Evolutionary conservation across 1,140 invertebrate species (phyloP), one percentile per base, ranked within the genome.

Genomic region (Onthophagus taurus): DNA sequence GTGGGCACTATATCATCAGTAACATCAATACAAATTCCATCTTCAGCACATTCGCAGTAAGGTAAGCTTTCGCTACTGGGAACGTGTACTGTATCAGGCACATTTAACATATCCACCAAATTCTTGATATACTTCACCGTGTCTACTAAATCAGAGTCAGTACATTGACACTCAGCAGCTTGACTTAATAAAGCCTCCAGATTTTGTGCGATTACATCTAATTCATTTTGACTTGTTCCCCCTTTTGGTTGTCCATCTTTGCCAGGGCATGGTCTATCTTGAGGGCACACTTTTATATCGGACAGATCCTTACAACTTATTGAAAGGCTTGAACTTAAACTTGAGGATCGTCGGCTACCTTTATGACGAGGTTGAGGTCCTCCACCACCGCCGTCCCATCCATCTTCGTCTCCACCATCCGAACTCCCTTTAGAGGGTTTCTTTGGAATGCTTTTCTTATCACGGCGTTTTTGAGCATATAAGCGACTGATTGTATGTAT

Each of bases 401-500:
- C 31, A 33, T 33, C 20, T 6, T 16, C 17, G 8, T 23, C 35
- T 12, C 17, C 12, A 21, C 19, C 19, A 23, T 6, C 24, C 11
- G 20, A 2, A 21, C 19, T n/a, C 6, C 20, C 20, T 21, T n/a
- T n/a, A n/a, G 35, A 1, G 13, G 20, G 20, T 4, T 11, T 17
- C 9, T 9, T 7, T 16, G 38, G 23, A 5, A 24, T 12, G 11
- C 9, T 13, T 8, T 11, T 12, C 14, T 21, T 11, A 16, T 24
- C 21, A 11, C 17, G 14, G 24, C 2, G 4, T 34, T 44, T 18
- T n/a, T 18, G 16, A 9, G 33, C 43, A 9, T 13, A 48, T 3
- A 59, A 14, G 31, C 49, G 18, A 31, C 51, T 53, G 12, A 59
- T 48, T 1, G 57, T 60, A 24, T 55, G 57, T 7, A 57, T 55